Base-by-base conservation (phyloP, 2,888 invertebrate genomes). In the Caenorhabditis uteleia region DNA sequence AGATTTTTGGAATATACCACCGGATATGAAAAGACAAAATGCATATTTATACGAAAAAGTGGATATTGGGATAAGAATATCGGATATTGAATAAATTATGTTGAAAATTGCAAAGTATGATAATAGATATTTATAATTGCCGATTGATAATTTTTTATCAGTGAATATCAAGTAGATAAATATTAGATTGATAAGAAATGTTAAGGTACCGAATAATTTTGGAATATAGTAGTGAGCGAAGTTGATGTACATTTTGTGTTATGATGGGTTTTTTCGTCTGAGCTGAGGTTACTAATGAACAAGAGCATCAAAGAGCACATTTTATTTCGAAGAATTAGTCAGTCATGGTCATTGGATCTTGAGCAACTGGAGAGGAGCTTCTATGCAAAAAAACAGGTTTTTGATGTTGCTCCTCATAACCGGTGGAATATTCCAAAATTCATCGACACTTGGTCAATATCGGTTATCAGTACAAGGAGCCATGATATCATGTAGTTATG, bases 201-300 rank as follows among this genome's bases (percentile, higher is more conserved):
- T 55, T 2, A 61, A 16, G n/a, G 44, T 29, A 1, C 55, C 55
- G n/a, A 54, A 61, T 2, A 40, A 21, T 21, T 48, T 48, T 14
- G 61, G 61, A 20, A 61, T 42, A 25, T 61, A 61, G 14, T 54
- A 44, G 20, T 61, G 61, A 16, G 47, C 38, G 55, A 55, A 61
- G 20, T 49, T 46, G 38, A 61, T 61, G 42, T 55, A 44, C 61
- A 61, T 53, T n/a, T n/a, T n/a, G n/a, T n/a, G n/a, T n/a, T n/a
- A n/a, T n/a, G n/a, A n/a, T n/a, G n/a, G n/a, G n/a, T n/a, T n/a
- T n/a, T n/a, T n/a, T n/a, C n/a, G n/a, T n/a, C n/a, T n/a, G n/a
- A n/a, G n/a, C n/a, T n/a, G n/a, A n/a, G n/a, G n/a, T n/a, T n/a
- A n/a, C n/a, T n/a, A n/a, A n/a, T n/a, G n/a, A n/a, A n/a, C n/a